Evolutionary conservation across 2,113 vertebrate genomes (phyloP).

Genomic region (Thoracochromis brauschi): DNA sequence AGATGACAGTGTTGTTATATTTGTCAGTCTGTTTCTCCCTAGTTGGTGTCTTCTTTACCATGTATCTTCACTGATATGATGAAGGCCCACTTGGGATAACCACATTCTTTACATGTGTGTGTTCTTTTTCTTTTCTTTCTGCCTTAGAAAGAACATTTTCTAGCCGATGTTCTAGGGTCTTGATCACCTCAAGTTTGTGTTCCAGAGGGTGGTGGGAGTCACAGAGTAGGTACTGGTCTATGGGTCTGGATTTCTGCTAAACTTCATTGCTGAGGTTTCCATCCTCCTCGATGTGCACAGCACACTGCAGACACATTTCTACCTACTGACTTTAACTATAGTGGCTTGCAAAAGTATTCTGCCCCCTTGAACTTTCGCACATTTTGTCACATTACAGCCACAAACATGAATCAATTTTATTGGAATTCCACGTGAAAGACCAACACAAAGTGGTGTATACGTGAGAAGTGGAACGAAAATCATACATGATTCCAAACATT

Average conservation of each 20-base stretch:
- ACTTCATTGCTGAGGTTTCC: background rate
- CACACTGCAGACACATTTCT: background rate
- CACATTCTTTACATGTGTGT: background rate
- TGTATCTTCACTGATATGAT: background rate
- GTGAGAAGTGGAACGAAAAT: background rate
- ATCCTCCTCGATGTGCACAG: background rate
- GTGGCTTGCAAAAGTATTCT: background rate
- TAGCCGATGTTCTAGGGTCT: background rate
- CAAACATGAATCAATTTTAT: background rate
- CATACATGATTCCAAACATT: background rate
- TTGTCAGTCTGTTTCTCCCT: background rate
- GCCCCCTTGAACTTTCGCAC: accelerated
- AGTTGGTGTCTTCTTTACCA: background rate
- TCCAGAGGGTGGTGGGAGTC: background rate
- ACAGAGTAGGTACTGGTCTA: background rate
- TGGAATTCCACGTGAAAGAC: background rate
- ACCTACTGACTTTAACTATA: background rate
- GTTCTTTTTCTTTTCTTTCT: background rate
- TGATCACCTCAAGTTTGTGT: background rate
- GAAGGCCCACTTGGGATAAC: background rate
- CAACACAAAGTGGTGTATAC: accelerated
- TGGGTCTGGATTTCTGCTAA: background rate
- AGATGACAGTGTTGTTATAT: background rate
- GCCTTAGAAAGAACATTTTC: background rate
- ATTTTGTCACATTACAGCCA: background rate